Evolutionary conservation across 1,140 invertebrate genomes (phyloP), one percentile per base, ranked within the genome.

Genomic region (Octopus sinensis): DNA sequence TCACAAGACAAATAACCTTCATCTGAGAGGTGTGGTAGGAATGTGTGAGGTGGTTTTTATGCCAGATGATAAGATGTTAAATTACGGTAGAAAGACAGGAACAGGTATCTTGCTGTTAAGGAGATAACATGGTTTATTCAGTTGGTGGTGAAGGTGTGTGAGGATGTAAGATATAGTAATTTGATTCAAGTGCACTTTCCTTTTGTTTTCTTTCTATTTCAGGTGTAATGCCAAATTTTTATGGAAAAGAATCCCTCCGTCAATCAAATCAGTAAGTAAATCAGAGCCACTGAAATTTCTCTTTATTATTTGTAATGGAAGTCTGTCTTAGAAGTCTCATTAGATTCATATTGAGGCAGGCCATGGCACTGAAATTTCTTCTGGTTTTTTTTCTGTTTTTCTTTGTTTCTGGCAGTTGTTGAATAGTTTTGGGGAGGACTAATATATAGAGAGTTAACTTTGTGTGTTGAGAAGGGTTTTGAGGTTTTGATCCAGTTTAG

Each of bases 211-310:
- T 80, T 82, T 76, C 84, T 83, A 82, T 92, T 93, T 81, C 88
- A 96, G 95, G 90, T 95, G 95, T 88, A 95, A 95, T 92, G 95
- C 96, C 5, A 97, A 97, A 91, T 96, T 94, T 91, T 91, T 97
- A 84, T 97, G 96, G 96, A 96, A 97, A 90, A 93, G 96, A 88
- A 96, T 96, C 85, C 96, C 96, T 30, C 85, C 90, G 68, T 92
- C 88, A 87, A 88, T 95, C 10, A 96, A 96, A 91, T 91, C 90
- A 79, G 92, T 90, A 85, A 88, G 86, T 88, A 79, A 17, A 53
- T 62, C 78, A 0, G n/a, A 43, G 76, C 12, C 12, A 12, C 10
- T 53, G 17, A 43, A 13, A 13, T 13, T 30, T 13, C 12, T 12
- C 73, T 80, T 53, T 52, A 62, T 79, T 82, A 7, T 23, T 30